Percentiles rank a stretch among this genome's conserved stretches.
phyloP scores from a whole-genome alignment of 2,113 vertebrate species.

The Numenius arquata region DNA sequence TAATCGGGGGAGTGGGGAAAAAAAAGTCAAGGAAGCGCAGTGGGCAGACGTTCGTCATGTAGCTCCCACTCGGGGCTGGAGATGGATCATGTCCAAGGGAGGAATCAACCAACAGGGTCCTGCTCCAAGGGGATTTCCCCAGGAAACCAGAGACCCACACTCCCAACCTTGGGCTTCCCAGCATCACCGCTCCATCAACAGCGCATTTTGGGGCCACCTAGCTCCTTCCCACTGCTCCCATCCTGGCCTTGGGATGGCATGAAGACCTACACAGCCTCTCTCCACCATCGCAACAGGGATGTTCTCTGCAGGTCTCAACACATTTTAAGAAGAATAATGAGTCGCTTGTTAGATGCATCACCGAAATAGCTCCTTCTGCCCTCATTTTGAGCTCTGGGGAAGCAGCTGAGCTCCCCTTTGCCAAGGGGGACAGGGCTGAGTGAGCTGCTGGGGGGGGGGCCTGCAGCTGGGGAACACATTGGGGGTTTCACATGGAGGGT shows the following conservation, averaged over 20 bases:
- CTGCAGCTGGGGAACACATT: accelerated
- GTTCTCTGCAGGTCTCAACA: neutral
- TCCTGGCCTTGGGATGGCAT: neutral
- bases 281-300: neutral
- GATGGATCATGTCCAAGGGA: neutral
- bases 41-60: neutral
- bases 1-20: neutral
- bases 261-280: neutral
- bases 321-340: neutral
- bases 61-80: neutral
- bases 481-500: neutral
- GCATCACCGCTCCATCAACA: accelerated
- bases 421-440: neutral
- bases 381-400: neutral
- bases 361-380: neutral
- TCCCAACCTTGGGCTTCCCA: neutral
- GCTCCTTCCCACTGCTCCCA: neutral
- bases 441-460: neutral
- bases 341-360: accelerated
- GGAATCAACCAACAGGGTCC: neutral
- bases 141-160: neutral
- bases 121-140: neutral
- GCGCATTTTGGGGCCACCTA: neutral
- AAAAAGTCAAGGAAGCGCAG: neutral
- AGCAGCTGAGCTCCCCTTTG: neutral